Conservation (phyloP, 2,797 vertebrate genomes). For the Pteronotus mesoamericanus region DNA sequence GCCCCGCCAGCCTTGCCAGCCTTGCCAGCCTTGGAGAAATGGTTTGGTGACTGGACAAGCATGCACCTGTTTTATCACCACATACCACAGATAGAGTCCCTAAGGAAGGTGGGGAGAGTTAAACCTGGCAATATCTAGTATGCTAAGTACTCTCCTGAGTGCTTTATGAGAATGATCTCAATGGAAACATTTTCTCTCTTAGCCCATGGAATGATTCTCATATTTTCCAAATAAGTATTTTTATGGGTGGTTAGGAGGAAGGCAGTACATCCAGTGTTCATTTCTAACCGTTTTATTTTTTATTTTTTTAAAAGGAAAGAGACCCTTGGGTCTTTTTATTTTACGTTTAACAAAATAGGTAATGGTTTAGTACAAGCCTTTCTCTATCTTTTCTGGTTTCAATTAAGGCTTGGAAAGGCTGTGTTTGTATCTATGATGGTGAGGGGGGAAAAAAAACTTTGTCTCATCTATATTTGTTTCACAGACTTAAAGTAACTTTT, state of each 20-base stretch:
- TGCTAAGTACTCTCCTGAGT: neutral
- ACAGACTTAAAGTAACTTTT: neutral
- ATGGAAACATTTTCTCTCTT: neutral
- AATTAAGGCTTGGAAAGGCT: neutral
- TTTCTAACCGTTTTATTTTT: neutral
- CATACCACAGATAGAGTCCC: neutral
- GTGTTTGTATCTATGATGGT: neutral
- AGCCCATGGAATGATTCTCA: neutral
- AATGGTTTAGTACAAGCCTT: neutral
- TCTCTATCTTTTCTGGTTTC: neutral
- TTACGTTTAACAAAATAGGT: slow-evolving; percentile 26
- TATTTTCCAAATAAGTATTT: neutral
- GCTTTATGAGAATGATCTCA: neutral
- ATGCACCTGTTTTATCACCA: neutral
- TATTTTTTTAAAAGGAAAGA: neutral
- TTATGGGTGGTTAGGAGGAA: neutral
- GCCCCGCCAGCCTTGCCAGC: neutral
- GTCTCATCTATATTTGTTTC: neutral
- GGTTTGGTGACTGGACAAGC: neutral
- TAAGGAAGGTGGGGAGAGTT: neutral
- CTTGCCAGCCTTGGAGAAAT: neutral
- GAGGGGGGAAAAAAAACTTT: neutral
- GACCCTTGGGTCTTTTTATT: neutral
- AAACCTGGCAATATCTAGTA: too few species aligned
- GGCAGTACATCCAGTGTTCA: neutral